Conservation (phyloP, 2,888 invertebrate genomes). For the Acronicta leporina region DNA sequence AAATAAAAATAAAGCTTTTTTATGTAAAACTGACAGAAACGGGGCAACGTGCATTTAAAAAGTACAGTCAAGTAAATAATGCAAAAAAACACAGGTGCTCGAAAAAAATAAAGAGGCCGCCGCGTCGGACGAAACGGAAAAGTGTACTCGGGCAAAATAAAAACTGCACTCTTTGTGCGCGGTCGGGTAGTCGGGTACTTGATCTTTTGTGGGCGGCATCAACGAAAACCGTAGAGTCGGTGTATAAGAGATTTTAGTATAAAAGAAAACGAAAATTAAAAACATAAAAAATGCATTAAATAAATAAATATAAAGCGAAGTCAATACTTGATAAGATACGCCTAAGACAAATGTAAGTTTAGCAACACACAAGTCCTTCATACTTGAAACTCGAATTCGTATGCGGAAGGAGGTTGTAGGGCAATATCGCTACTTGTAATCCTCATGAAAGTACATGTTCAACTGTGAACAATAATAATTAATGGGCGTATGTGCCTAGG, state of each 20-base stretch:
- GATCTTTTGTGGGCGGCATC: constrained; percentile 77
- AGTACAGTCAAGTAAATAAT: constrained; percentile 58
- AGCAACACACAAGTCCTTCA: too few relatives aligned
- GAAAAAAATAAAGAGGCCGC: constrained; percentile 71
- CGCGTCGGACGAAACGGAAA: constrained; percentile 73
- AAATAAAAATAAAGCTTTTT: constrained; percentile 23
- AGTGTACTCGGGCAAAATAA: constrained; percentile 79
- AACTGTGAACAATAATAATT: too few relatives aligned
- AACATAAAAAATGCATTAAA: too few relatives aligned
- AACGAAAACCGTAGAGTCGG: constrained; percentile 63
- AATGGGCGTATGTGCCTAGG: too few relatives aligned
- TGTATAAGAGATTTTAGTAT: neutral
- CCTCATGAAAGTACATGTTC: neutral
- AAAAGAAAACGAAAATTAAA: too few relatives aligned
- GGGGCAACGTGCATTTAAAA: constrained; percentile 44
- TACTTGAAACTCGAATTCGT: too few relatives aligned
- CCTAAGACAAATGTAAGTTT: too few relatives aligned
- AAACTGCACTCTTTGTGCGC: constrained; percentile 76
- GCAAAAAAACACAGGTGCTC: constrained; percentile 77
- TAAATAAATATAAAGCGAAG: too few relatives aligned
- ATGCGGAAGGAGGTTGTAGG: neutral
- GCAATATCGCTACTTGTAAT: neutral
- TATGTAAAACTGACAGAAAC: constrained; percentile 43
- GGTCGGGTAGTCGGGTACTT: constrained; percentile 77
- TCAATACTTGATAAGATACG: too few relatives aligned